Evolutionary conservation across 2,888 invertebrate genomes (phyloP).

Genomic region (Aricia artaxerxes): DNA sequence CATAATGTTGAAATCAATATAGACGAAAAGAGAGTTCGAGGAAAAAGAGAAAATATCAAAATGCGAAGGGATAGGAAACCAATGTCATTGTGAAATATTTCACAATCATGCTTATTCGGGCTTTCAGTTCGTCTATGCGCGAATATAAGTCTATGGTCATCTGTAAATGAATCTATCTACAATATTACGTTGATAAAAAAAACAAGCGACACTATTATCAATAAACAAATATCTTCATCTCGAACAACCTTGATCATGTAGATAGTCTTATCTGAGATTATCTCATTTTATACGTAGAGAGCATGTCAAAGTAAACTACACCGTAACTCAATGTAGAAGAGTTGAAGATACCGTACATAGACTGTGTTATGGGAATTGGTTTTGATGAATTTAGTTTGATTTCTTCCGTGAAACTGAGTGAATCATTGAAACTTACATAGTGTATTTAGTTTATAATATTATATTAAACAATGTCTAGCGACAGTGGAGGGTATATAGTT

Average conservation of each 20-base stretch:
- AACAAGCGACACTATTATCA: neutral
- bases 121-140: neutral
- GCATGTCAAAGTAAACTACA: neutral
- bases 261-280: conserved; percentile 23
- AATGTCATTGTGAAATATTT: too few relatives aligned
- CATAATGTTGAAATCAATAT: neutral
- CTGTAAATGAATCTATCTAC: neutral
- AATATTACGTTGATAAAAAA: neutral
- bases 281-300: neutral
- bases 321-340: neutral
- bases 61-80: too few relatives aligned
- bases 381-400: neutral
- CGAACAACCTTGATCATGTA: conserved; percentile 14
- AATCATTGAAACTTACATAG: neutral
- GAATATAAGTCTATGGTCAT: neutral
- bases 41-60: too few relatives aligned
- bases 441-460: too few relatives aligned
- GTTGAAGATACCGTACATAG: neutral
- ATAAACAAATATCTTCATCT: conserved; percentile 11
- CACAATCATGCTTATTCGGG: neutral
- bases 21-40: neutral
- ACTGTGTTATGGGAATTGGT: neutral
- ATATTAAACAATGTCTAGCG: conserved; percentile 52
- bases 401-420: neutral
- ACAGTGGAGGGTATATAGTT: conserved; percentile 60